phyloP scores from a whole-genome alignment of 2,888 invertebrate species.

The Falcaria lacertinaria region DNA sequence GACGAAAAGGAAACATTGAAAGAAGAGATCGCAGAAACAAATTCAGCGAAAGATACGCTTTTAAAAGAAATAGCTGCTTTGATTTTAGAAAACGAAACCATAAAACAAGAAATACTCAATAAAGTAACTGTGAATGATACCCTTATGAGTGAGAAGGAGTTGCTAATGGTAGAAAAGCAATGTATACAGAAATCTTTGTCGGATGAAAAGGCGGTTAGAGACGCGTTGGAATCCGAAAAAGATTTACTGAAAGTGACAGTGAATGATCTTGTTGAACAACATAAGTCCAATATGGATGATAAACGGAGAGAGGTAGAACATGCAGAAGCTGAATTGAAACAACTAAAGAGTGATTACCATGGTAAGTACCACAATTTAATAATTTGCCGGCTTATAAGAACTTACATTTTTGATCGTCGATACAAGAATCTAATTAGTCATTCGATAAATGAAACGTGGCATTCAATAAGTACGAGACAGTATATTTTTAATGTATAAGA shows the following conservation, averaged over 20 bases:
- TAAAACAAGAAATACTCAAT: slow-evolving; percentile 13
- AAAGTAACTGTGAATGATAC: slow-evolving; percentile 14
- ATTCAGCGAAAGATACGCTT: slow-evolving; percentile 7
- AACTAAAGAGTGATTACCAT: slow-evolving; percentile 28
- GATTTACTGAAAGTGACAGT: slow-evolving; percentile 20
- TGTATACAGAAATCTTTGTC: slow-evolving; percentile 17
- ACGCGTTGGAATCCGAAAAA: slow-evolving; percentile 29
- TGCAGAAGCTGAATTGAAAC: slow-evolving; percentile 19
- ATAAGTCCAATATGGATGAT: slow-evolving; percentile 14
- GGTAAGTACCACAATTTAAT: slow-evolving; percentile 23
- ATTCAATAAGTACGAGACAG: too few species aligned
- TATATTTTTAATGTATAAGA: too few species aligned
- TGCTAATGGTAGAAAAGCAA: slow-evolving; percentile 22
- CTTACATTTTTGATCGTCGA: too few species aligned
- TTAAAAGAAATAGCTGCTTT: slow-evolving; percentile 16
- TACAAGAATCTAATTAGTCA: too few species aligned
- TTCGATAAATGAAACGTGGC: too few species aligned
- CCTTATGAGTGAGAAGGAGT: slow-evolving; percentile 21
- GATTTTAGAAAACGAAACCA: slow-evolving; percentile 11
- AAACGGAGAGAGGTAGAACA: slow-evolving; percentile 26
- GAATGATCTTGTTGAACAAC: slow-evolving; percentile 22
- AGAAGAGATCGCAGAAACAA: slow-evolving; percentile 12
- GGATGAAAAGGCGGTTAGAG: slow-evolving; percentile 28
- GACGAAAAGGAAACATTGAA: slow-evolving; percentile 14
- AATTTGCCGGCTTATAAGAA: neutral